A percentile compares a stretch with the other conserved stretches of the same genome.
These are phyloP conservation scores for Babyrousa celebensis DNA, from an alignment of 2,797 vertebrate species.

Conservation along the genomic window DNA sequence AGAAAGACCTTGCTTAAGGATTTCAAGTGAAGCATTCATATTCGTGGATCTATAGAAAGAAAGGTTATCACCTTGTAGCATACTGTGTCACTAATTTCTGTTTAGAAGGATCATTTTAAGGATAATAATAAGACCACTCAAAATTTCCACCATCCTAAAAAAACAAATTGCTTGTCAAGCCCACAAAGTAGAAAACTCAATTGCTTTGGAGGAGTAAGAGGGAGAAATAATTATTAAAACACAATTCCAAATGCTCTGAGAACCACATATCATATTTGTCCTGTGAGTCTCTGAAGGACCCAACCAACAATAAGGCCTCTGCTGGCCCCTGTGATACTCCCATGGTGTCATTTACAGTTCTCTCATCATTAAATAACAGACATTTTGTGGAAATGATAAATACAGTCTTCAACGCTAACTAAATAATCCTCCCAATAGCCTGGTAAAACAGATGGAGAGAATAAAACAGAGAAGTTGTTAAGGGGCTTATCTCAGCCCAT, in stretches of 20 bases:
- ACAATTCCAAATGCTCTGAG: constrained; percentile 78
- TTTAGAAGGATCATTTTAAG: constrained; percentile 71
- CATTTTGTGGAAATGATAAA: constrained; percentile 83
- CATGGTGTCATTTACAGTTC: constrained; percentile 64
- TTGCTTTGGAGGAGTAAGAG: constrained; percentile 72
- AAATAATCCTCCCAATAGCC: constrained; percentile 85
- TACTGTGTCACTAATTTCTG: constrained; percentile 62
- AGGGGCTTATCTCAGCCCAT: constrained; percentile 79
- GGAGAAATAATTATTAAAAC: constrained; percentile 84
- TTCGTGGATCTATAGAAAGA: not conserved
- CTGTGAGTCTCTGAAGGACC: constrained; percentile 84
- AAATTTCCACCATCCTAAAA: constrained; percentile 70
- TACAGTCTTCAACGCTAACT: constrained; percentile 85
- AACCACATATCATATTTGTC: constrained; percentile 77
- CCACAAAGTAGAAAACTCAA: constrained; percentile 69
- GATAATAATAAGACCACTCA: constrained; percentile 66
- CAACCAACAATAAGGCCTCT: constrained; percentile 53
- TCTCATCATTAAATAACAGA: constrained; percentile 82
- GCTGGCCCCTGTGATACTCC: constrained; percentile 77
- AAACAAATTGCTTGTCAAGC: constrained; percentile 80
- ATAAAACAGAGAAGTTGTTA: constrained; percentile 84
- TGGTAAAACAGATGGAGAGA: constrained; percentile 86
- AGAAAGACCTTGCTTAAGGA: not conserved
- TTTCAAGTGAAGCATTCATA: constrained; percentile 49
- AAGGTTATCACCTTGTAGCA: not conserved